Evolutionary conservation across 2,888 invertebrate genomes (phyloP).

Genomic region (Operophtera brumata): DNA sequence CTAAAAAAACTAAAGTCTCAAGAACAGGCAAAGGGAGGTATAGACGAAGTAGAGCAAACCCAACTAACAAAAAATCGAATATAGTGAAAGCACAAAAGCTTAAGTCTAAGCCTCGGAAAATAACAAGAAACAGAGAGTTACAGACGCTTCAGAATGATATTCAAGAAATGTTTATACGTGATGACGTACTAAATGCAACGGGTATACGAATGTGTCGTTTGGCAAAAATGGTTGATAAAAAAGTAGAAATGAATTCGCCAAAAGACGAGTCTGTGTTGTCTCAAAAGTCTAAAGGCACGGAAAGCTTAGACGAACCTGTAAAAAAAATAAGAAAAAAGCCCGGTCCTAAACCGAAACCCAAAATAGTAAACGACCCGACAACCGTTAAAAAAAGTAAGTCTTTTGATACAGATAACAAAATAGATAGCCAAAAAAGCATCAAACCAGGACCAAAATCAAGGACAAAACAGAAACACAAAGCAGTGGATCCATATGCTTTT

Average conservation of each 20-base stretch:
- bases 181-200: slow-evolving; percentile 81
- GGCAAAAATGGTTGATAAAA: slow-evolving; percentile 73
- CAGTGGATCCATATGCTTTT: slow-evolving; percentile 61
- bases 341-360: slow-evolving; percentile 48
- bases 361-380: slow-evolving; percentile 30
- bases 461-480: slow-evolving; percentile 45
- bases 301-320: slow-evolving; percentile 29
- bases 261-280: slow-evolving; percentile 48
- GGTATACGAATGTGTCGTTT: slow-evolving; percentile 84
- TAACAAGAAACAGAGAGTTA: slow-evolving; percentile 73
- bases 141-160: slow-evolving; percentile 85
- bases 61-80: slow-evolving; percentile 15
- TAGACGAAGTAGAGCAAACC: slow-evolving; percentile 2
- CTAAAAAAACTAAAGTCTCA: slow-evolving; percentile 15
- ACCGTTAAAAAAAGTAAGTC: slow-evolving; percentile 26
- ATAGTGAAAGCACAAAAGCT: slow-evolving; percentile 1
- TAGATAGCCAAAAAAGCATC: slow-evolving; percentile 26
- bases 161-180: slow-evolving; percentile 85
- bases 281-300: slow-evolving; percentile 51
- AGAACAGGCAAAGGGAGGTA: slow-evolving; percentile 15
- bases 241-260: slow-evolving; percentile 35
- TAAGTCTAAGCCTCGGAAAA: slow-evolving; percentile 20
- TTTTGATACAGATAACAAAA: slow-evolving; percentile 7
- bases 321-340: slow-evolving; percentile 51
- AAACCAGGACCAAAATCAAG: slow-evolving; percentile 65